A percentile compares a stretch with the other conserved stretches of the same genome.
Conservation (phyloP, 2,797 vertebrate species). For the Sebastolobus altivelis region DNA sequence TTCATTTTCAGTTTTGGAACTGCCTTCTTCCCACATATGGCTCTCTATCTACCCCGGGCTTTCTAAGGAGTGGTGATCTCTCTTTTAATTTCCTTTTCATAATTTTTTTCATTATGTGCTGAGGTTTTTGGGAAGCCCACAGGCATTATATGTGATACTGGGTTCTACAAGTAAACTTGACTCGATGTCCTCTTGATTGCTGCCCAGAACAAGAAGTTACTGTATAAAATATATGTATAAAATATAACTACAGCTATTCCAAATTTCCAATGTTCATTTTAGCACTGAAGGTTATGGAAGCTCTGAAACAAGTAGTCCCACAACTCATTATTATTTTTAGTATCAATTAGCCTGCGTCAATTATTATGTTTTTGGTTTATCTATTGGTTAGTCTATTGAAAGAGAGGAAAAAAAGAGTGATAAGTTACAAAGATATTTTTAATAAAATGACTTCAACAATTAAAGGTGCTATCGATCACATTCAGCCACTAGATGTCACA, state of each 20-base stretch:
- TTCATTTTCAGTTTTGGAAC: not conserved
- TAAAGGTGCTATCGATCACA: too few species aligned
- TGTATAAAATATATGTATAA: not conserved
- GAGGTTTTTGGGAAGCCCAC: not conserved
- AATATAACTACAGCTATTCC: not conserved
- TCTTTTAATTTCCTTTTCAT: not conserved
- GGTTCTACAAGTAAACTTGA: not conserved
- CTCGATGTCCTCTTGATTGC: not conserved
- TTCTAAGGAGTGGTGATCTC: not conserved
- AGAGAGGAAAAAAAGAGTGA: not conserved
- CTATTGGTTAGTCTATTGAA: not conserved
- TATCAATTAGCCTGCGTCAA: not conserved
- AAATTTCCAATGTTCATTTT: not conserved
- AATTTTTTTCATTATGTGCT: not conserved
- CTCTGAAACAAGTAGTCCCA: not conserved
- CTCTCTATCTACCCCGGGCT: accelerated
- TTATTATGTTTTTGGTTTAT: not conserved
- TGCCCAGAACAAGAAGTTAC: not conserved
- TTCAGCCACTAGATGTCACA: too few species aligned
- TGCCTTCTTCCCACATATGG: not conserved
- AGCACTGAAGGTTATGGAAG: not conserved
- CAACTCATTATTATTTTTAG: not conserved
- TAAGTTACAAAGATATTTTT: not conserved
- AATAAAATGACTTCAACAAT: not conserved
- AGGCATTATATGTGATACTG: not conserved